phyloP scores from a whole-genome alignment of 2,888 invertebrate genomes.

The Phanerotoma sp. region DNA sequence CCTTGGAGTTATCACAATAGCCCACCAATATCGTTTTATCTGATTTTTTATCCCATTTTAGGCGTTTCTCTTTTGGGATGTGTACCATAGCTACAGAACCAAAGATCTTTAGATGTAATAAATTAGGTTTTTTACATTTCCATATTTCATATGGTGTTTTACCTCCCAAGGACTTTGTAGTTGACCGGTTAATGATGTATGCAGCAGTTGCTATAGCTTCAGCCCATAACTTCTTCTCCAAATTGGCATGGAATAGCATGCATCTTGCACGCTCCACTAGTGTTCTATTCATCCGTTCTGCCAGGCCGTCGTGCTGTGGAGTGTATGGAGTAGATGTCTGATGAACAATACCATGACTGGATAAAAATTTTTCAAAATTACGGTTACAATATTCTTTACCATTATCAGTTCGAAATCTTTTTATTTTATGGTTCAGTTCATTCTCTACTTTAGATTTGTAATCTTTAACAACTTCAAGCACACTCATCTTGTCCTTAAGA shows the following conservation, averaged over 20 bases:
- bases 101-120: conserved; percentile 48
- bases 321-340: conserved; percentile 19
- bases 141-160: conserved; percentile 49
- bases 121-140: conserved; percentile 43
- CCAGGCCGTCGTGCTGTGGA: conserved; percentile 21
- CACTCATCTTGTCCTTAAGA: conserved; percentile 36
- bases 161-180: conserved; percentile 26
- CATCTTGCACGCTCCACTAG: conserved; percentile 3
- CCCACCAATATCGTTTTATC: conserved; percentile 20
- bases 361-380: conserved; percentile 9
- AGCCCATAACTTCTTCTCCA: conserved; percentile 4
- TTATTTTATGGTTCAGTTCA: conserved; percentile 23
- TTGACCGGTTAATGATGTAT: conserved; percentile 26
- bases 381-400: conserved; percentile 4
- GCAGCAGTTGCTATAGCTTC: conserved; percentile 7
- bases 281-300: conserved; percentile 20
- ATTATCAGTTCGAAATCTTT: conserved; percentile 13
- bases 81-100: conserved; percentile 32
- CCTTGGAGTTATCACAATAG: conserved; percentile 26
- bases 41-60: conserved; percentile 21
- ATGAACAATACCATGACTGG: background rate
- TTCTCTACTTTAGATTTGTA: conserved; percentile 31
- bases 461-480: conserved; percentile 30
- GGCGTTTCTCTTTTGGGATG: conserved; percentile 2
- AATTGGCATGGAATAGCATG: background rate